Conservation (phyloP, 2,888 invertebrate species). For the Pristionchus exspectatus region DNA sequence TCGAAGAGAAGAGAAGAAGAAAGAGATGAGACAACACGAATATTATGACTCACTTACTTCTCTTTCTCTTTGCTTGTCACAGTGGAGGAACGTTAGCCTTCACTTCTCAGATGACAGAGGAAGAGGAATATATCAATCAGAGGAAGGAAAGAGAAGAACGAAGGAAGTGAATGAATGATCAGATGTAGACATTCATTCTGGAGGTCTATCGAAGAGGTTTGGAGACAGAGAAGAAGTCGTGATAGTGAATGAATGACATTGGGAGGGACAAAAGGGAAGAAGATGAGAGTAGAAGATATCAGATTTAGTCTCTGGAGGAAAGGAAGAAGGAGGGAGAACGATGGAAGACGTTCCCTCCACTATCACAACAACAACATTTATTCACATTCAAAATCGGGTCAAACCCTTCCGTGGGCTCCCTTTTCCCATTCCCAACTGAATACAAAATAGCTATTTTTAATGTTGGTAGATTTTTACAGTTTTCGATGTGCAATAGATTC, state of each 20-base stretch:
- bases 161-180: neutral
- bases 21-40: neutral
- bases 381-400: neutral
- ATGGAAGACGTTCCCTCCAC: neutral
- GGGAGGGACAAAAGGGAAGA: neutral
- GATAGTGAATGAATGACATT: neutral
- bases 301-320: neutral
- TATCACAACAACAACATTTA: neutral
- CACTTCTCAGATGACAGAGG: neutral
- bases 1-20: constrained; percentile 1
- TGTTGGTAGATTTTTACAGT: neutral
- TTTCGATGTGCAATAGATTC: neutral
- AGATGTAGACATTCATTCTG: neutral
- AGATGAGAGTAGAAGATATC: constrained; percentile 32
- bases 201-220: neutral
- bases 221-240: neutral
- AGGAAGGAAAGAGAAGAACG: neutral
- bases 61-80: neutral
- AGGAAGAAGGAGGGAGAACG: neutral
- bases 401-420: neutral
- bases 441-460: neutral
- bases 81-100: constrained; percentile 5
- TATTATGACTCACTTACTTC: constrained; percentile 42
- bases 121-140: constrained; percentile 18
- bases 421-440: neutral